Conservation (phyloP, 2,888 invertebrate species). For the Heliconius erato region DNA sequence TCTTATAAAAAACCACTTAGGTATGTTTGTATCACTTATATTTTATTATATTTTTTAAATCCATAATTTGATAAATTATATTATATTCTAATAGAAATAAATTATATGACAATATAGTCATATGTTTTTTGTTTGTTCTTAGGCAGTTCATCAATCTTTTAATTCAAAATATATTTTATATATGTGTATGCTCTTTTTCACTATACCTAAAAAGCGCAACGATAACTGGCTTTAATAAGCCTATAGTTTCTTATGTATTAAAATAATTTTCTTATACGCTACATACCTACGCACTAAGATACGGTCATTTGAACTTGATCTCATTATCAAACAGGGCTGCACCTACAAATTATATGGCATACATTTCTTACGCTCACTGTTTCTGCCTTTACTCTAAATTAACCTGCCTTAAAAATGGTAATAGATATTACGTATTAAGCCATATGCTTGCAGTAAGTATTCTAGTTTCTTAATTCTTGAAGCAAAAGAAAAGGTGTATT, state of each 20-base stretch:
- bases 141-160: background rate
- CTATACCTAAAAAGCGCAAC: no score
- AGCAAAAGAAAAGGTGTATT: background rate
- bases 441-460: background rate
- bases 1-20: background rate
- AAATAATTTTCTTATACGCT: background rate
- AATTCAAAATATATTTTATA: no score
- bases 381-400: background rate
- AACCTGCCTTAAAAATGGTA: background rate
- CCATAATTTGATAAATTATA: no score
- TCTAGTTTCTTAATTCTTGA: background rate
- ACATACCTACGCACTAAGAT: background rate
- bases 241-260: background rate
- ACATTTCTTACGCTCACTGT: slow-evolving; percentile 72
- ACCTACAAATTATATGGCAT: slow-evolving; percentile 77
- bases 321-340: slow-evolving; percentile 78
- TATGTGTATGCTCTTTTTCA: no score
- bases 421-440: background rate
- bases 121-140: background rate
- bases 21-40: background rate
- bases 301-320: slow-evolving; percentile 83
- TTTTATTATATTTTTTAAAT: background rate
- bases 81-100: background rate
- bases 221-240: background rate
- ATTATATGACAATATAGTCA: background rate